phyloP scores from a whole-genome alignment of 2,888 invertebrate genomes.

The Drosophila pseudotakahashii region DNA sequence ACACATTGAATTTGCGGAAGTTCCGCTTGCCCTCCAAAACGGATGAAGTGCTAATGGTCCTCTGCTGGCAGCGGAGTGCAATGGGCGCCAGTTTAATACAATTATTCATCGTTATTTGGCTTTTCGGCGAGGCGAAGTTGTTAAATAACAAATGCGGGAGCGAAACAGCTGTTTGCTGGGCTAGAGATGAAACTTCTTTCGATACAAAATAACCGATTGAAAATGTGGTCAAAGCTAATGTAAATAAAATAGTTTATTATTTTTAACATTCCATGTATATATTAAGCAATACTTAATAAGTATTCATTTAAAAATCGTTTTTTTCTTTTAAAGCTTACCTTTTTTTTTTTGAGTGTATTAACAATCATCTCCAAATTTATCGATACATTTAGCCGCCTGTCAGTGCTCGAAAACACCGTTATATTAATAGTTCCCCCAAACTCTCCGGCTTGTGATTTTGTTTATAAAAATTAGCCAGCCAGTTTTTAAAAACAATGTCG shows the following conservation, averaged over 20 bases:
- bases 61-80: conserved; percentile 56
- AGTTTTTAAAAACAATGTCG: conserved; percentile 40
- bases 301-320: not conserved
- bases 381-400: not conserved
- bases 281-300: no score
- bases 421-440: not conserved
- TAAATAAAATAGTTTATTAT: no score
- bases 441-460: not conserved
- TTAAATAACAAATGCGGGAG: conserved; percentile 66
- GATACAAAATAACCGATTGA: not conserved
- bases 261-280: no score
- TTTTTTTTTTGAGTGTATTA: not conserved
- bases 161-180: conserved; percentile 44
- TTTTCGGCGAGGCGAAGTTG: conserved; percentile 4
- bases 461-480: not conserved
- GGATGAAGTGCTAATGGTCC: conserved; percentile 85
- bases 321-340: no score
- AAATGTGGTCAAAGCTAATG: not conserved
- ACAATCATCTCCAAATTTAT: not conserved
- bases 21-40: conserved; percentile 89
- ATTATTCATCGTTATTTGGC: conserved; percentile 63
- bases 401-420: not conserved
- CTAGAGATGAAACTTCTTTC: conserved; percentile 7
- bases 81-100: conserved; percentile 63
- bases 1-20: conserved; percentile 91